Evolutionary conservation across 2,113 vertebrate species (phyloP).

Genomic region (Melospiza georgiana): DNA sequence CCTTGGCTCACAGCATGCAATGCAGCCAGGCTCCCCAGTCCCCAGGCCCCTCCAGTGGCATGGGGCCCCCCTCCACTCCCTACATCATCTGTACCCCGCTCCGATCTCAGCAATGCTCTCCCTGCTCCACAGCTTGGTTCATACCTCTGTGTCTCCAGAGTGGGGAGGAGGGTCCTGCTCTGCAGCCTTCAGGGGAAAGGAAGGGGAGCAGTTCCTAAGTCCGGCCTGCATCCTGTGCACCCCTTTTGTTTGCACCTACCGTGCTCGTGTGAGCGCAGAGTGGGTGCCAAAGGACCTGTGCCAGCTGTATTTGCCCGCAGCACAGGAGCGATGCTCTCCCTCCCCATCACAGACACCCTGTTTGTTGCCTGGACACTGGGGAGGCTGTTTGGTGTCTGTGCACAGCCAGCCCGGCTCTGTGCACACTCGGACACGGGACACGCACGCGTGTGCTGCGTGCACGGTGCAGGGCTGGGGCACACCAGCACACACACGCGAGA

Average conservation of each 20-base stretch:
- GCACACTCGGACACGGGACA: background rate
- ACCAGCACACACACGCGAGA: background rate
- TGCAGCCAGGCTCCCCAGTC: conserved; percentile 22
- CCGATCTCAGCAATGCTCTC: background rate
- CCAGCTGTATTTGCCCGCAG: background rate
- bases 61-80: background rate
- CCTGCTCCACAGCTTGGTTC: background rate
- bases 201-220: background rate
- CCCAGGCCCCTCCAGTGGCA: background rate
- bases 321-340: background rate
- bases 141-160: background rate
- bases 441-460: background rate
- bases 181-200: background rate
- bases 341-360: background rate
- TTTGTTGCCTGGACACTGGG: background rate
- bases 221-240: background rate
- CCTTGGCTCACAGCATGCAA: conserved; percentile 9
- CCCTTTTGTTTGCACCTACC: background rate
- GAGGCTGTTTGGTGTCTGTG: background rate
- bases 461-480: background rate
- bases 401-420: background rate
- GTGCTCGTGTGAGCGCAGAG: background rate
- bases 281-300: background rate
- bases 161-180: background rate
- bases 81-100: background rate